These are phyloP conservation scores for Sebastes itinus DNA, from an alignment of 2,797 vertebrate genomes.

Conservation along the genomic window DNA sequence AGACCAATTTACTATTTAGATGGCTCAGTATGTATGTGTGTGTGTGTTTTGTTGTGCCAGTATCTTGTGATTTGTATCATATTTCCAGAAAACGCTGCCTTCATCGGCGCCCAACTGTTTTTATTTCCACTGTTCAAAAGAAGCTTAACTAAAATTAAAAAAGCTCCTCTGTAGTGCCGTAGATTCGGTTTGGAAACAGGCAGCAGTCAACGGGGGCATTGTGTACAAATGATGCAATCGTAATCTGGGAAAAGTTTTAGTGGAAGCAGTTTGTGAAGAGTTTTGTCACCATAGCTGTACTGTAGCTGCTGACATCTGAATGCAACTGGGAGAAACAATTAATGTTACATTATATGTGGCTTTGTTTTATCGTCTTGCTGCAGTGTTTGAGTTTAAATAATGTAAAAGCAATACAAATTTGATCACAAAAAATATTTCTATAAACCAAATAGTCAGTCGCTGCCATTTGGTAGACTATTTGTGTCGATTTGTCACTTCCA, in stretches of 20 bases:
- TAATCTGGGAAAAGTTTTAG: not conserved
- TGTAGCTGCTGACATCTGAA: not conserved
- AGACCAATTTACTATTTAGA: slow-evolving; percentile 62
- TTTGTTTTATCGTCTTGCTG: not conserved
- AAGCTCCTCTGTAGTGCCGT: not conserved
- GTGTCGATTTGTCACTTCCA: not conserved
- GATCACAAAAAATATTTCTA: not conserved
- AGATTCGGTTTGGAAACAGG: not conserved
- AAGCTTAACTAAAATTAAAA: not conserved
- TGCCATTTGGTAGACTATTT: not conserved
- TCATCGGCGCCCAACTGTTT: slow-evolving; percentile 39
- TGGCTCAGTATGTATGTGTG: slow-evolving; percentile 27
- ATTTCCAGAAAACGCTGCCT: slow-evolving; percentile 35
- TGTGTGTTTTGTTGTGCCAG: slow-evolving; percentile 28
- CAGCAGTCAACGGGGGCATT: not conserved
- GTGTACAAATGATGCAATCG: not conserved
- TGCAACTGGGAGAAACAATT: not conserved
- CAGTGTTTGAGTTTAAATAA: not conserved
- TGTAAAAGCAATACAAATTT: not conserved
- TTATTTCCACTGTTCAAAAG: slow-evolving; percentile 18
- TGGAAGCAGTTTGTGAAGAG: not conserved
- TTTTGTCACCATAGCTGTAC: not conserved
- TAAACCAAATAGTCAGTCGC: not conserved
- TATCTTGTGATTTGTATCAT: slow-evolving; percentile 25
- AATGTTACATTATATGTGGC: not conserved